Base-by-base conservation (phyloP, 2,888 invertebrate species). In the Chaitophorus viminalis region DNA sequence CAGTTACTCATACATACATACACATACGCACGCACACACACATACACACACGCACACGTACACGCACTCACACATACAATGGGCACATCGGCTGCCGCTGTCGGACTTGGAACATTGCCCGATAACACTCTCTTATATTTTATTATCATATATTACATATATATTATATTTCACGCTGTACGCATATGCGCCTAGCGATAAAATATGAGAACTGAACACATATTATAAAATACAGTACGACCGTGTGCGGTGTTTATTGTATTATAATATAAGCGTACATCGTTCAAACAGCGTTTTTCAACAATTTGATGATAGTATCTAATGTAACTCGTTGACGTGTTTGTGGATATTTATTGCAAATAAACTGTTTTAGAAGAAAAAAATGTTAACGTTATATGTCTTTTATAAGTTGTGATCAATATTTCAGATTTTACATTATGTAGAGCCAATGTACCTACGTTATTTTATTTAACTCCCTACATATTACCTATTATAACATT, bases 101-200 rank as follows among this genome's bases (percentile, higher is more conserved):
- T 82, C 31, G 52, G 60, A 83, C 74, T 82, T 83, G 83, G 83
- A 83, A 83, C 74, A 21, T 33, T 82, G 82, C 82, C 83, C 83
- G 75, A n/a, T 25, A 60, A 60, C 75, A 83, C 75, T 82, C n/a
- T 74, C 33, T 52, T 65, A n/a, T 68, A 46, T 3, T 17, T 52
- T 52, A 31, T 60, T 60, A 46, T 60, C 33, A 1, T 54, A 54
- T n/a, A 8, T n/a, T n/a, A n/a, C n/a, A n/a, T n/a, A n/a, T n/a
- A n/a, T n/a, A n/a, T n/a, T 70, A 70, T 82, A 46, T 70, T 68
- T 82, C 68, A 46, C 70, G 54, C 18, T 74, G 54, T 36, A 5
- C 5, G 5, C 21, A 52, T 31, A 68, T 25, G 9, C 21, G 68
- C 36, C 46, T n/a, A 52, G 82, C n/a, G 33, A 72, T 74, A 82